These are phyloP conservation scores for Corythucha ciliata DNA, from an alignment of 2,888 invertebrate genomes.

Conservation along the genomic window DNA sequence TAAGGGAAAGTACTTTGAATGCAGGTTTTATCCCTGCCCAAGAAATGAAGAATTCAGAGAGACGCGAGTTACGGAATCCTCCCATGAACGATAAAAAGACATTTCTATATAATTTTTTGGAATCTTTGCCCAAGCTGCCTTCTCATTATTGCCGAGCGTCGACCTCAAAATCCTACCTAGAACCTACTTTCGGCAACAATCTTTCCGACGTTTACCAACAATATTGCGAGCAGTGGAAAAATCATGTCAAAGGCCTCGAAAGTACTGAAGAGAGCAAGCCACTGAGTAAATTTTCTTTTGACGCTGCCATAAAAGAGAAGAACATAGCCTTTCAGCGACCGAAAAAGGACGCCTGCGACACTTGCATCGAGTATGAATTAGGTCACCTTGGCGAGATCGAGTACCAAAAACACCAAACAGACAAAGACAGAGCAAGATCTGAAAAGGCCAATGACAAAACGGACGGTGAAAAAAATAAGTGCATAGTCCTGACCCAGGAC, in stretches of 20 bases:
- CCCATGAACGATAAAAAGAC: not conserved
- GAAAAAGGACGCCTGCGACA: slow-evolving; percentile 21
- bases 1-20: too few relatives aligned
- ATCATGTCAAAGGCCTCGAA: not conserved
- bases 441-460: slow-evolving; percentile 1
- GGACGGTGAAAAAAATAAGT: not conserved
- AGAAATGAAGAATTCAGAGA: too few relatives aligned
- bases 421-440: not conserved
- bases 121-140: slow-evolving; percentile 28
- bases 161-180: slow-evolving; percentile 30
- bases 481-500: not conserved
- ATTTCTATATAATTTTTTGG: slow-evolving; percentile 17
- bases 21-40: too few relatives aligned
- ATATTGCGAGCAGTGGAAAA: slow-evolving; percentile 8
- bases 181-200: slow-evolving; percentile 20
- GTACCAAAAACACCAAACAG: not conserved
- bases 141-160: slow-evolving; percentile 31
- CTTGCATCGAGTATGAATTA: slow-evolving; percentile 14
- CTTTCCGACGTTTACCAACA: not conserved
- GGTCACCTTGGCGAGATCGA: not conserved
- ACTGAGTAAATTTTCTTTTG: slow-evolving; percentile 12
- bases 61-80: too few relatives aligned
- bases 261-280: not conserved
- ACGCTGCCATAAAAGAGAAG: slow-evolving; percentile 3
- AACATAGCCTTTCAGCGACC: slow-evolving; percentile 20